phyloP scores from a whole-genome alignment of 2,888 invertebrate genomes.

The Chrysina gloriosa region DNA sequence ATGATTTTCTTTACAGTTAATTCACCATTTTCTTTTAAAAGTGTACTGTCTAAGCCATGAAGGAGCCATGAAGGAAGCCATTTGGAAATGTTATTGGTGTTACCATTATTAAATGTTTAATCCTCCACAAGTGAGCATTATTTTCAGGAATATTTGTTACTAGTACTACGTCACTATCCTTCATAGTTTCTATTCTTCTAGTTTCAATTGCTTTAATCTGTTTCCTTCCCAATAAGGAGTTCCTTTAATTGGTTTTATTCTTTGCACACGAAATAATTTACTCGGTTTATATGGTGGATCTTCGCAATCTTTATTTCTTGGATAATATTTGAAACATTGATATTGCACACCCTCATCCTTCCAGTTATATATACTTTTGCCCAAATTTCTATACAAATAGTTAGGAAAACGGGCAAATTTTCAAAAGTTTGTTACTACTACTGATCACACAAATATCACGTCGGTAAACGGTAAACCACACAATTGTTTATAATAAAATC shows the following conservation, averaged over 20 bases:
- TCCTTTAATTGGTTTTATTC: constrained; percentile 76
- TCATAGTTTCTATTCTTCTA: constrained; percentile 71
- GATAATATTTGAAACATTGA: constrained; percentile 74
- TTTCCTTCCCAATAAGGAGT: constrained; percentile 80
- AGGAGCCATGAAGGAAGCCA: constrained; percentile 80
- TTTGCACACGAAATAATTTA: constrained; percentile 82
- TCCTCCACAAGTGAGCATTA: constrained; percentile 79
- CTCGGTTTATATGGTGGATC: constrained; percentile 82
- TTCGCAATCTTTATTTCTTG: constrained; percentile 73
- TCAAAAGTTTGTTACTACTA: too few species aligned
- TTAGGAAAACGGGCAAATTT: neutral
- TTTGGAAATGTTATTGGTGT: constrained; percentile 85
- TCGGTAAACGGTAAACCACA: too few species aligned
- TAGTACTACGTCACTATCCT: constrained; percentile 71
- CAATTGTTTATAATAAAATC: too few species aligned
- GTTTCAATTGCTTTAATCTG: constrained; percentile 73
- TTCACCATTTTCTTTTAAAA: constrained; percentile 81
- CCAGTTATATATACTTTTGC: constrained; percentile 54
- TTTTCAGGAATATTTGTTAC: constrained; percentile 89
- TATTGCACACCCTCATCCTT: constrained; percentile 67
- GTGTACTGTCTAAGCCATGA: constrained; percentile 77
- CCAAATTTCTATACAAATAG: constrained; percentile 12
- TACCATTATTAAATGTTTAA: constrained; percentile 88
- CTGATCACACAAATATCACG: too few species aligned
- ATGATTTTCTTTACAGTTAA: constrained; percentile 72